These are phyloP conservation scores for Cyanoramphus novaezelandiae DNA, from an alignment of 2,113 vertebrate genomes.

Conservation along the genomic window DNA sequence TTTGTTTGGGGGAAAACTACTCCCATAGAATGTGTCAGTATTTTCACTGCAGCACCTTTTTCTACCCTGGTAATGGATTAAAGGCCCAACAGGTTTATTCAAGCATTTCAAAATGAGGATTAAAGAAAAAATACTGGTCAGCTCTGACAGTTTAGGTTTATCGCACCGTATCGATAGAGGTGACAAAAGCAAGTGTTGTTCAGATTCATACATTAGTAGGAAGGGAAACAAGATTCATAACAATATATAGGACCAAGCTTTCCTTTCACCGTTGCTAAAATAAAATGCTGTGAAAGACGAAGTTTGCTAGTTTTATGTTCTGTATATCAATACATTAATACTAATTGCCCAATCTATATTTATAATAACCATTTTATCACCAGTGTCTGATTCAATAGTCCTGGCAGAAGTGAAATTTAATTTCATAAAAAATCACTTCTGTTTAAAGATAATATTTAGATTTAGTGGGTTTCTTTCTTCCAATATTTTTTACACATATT, in stretches of 20 bases:
- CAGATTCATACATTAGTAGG: not conserved
- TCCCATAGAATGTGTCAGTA: not conserved
- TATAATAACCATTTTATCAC: not conserved
- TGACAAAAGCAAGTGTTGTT: not conserved
- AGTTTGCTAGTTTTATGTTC: not conserved
- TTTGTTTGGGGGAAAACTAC: not conserved
- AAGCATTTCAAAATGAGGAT: not conserved
- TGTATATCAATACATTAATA: not conserved
- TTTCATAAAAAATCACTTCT: not conserved
- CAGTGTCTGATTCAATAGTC: not conserved
- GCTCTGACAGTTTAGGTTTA: not conserved
- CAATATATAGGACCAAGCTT: accelerated
- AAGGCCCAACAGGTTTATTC: not conserved
- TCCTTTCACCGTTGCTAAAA: not conserved
- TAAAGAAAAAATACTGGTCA: not conserved
- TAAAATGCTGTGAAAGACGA: not conserved
- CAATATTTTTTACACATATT: not conserved
- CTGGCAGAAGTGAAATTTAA: not conserved
- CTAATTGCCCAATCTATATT: not conserved
- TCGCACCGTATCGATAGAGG: not conserved
- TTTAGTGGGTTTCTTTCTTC: not conserved
- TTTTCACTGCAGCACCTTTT: not conserved
- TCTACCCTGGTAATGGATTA: not conserved
- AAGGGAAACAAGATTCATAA: not conserved
- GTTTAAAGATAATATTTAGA: not conserved